Evolutionary conservation across 2,113 vertebrate genomes (phyloP).

Genomic region (Phyllostomus discolor): DNA sequence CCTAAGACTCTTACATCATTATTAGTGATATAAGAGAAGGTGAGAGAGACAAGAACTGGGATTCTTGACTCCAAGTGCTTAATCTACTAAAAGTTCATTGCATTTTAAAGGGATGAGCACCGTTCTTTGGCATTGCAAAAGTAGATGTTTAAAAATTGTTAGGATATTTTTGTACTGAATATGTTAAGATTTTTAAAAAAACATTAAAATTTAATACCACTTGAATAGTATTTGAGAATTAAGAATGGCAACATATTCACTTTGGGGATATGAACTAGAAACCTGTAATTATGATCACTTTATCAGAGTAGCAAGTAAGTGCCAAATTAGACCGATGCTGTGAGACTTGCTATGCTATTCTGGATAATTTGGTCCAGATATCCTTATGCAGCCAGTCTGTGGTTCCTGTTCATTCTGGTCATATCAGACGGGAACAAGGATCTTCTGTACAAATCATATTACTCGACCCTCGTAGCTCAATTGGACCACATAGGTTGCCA

Average conservation of each 20-base stretch:
- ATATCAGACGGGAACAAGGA: conserved; percentile 80
- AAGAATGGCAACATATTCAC: conserved; percentile 57
- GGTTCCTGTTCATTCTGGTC: conserved; percentile 63
- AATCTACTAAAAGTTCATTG: not conserved
- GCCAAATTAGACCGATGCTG: conserved; percentile 72
- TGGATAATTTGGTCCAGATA: conserved; percentile 28
- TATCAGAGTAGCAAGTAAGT: not conserved
- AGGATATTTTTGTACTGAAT: conserved; percentile 21
- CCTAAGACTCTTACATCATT: not conserved
- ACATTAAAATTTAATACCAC: conserved; percentile 13
- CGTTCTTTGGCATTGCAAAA: not conserved
- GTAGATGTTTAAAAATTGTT: conserved; percentile 37
- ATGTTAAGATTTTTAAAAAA: conserved; percentile 38
- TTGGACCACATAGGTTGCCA: conserved; percentile 61
- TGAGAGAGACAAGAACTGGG: not conserved
- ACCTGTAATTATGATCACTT: not conserved
- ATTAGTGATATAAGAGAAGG: not conserved
- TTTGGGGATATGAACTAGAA: not conserved
- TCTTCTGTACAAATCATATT: conserved; percentile 80
- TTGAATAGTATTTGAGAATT: conserved; percentile 63
- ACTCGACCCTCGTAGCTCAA: conserved; percentile 66
- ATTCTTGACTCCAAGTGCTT: not conserved
- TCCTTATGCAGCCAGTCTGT: not conserved
- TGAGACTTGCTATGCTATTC: conserved; percentile 54
- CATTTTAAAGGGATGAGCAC: not conserved